A percentile compares a stretch with the other conserved stretches of the same genome.
phyloP scores from a whole-genome alignment of 2,888 invertebrate genomes.

The Agrochola circellaris region DNA sequence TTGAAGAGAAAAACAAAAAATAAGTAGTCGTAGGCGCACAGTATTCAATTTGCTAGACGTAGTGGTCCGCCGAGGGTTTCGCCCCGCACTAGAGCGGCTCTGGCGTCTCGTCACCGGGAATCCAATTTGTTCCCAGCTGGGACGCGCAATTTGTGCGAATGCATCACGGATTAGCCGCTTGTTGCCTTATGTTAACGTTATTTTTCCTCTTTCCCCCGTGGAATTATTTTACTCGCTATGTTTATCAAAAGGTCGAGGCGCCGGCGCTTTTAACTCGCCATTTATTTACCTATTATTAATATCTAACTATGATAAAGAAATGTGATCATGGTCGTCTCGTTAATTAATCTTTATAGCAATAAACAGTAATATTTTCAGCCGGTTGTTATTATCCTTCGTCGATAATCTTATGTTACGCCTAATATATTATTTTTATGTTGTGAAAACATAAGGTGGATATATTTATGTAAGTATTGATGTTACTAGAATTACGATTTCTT shows the following conservation, averaged over 20 bases:
- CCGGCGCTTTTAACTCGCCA: constrained; percentile 41
- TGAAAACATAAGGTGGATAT: constrained; percentile 21
- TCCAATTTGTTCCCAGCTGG: constrained; percentile 75
- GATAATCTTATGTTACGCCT: constrained; percentile 36
- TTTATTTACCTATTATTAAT: constrained; percentile 58
- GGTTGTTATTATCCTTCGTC: constrained; percentile 36
- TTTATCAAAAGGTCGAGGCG: constrained; percentile 53
- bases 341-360: constrained; percentile 50
- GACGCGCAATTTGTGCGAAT: constrained; percentile 76
- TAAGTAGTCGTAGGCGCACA: not conserved
- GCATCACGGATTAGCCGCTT: constrained; percentile 71
- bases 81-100: constrained; percentile 41
- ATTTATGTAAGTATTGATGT: not conserved
- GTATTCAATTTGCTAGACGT: constrained; percentile 49
- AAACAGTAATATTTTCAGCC: constrained; percentile 45
- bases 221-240: constrained; percentile 47
- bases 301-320: constrained; percentile 51
- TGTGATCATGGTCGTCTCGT: constrained; percentile 43
- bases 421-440: not conserved
- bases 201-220: constrained; percentile 43
- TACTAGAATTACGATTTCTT: not conserved
- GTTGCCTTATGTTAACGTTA: constrained; percentile 54
- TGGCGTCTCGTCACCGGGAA: constrained; percentile 69
- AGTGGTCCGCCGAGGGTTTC: constrained; percentile 28
- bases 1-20: constrained; percentile 11